Evolutionary conservation across 2,113 vertebrate species (phyloP).

Genomic region (Chinchilla lanigera): DNA sequence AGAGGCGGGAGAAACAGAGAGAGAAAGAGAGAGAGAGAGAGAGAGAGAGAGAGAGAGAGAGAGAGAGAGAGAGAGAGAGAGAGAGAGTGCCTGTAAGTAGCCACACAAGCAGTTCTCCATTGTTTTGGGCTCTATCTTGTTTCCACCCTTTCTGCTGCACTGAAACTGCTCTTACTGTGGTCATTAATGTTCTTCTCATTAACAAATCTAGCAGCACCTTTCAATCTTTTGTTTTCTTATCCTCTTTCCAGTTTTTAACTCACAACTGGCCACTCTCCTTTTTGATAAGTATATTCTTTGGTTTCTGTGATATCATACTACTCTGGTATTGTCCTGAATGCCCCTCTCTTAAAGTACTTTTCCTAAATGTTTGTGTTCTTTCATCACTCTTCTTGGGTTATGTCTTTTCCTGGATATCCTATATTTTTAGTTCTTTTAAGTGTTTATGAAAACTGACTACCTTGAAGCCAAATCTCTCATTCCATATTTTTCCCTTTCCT

Average conservation of each 20-base stretch:
- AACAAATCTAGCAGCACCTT: not conserved
- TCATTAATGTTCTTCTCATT: not conserved
- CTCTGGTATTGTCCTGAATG: not conserved
- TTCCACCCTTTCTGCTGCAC: not conserved
- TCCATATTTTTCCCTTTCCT: not conserved
- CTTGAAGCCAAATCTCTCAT: not conserved
- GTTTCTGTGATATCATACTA: not conserved
- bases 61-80: fast-evolving
- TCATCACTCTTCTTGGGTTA: not conserved
- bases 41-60: fast-evolving
- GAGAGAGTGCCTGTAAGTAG: not conserved
- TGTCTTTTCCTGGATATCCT: not conserved
- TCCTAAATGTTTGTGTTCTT: not conserved
- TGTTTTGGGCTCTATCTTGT: not conserved
- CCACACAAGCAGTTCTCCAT: not conserved
- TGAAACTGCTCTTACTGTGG: not conserved
- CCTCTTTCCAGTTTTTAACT: not conserved
- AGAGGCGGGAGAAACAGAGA: not conserved
- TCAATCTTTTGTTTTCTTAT: not conserved
- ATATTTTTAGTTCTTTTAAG: not conserved
- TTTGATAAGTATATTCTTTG: not conserved
- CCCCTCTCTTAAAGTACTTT: not conserved
- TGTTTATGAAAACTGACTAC: not conserved
- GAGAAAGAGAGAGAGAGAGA: not conserved
- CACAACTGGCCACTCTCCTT: not conserved